These are phyloP conservation scores for Malachius bipustulatus DNA, from an alignment of 2,888 invertebrate genomes.

Conservation along the genomic window DNA sequence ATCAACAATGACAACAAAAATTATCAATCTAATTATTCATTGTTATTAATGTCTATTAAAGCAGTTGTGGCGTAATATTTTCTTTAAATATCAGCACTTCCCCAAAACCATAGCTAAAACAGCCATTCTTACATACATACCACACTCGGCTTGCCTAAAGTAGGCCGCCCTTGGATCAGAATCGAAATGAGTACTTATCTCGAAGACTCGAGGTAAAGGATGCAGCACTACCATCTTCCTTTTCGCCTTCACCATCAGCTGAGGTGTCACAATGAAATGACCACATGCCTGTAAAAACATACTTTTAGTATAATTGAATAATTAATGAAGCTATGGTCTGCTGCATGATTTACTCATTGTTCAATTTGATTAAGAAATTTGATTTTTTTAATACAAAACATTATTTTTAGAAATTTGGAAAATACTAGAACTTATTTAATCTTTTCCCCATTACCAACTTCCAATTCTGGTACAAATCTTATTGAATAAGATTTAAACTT, in stretches of 20 bases:
- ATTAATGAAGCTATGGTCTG: conserved; percentile 12
- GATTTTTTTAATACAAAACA: too few relatives aligned
- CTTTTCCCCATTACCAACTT: too few relatives aligned
- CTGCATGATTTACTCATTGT: too few relatives aligned
- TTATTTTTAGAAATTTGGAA: too few relatives aligned
- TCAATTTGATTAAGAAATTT: too few relatives aligned
- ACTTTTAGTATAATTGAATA: not conserved
- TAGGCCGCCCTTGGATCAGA: conserved; percentile 95
- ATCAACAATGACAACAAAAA: too few relatives aligned
- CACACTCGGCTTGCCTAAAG: conserved; percentile 95
- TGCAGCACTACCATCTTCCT: conserved; percentile 94
- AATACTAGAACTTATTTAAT: too few relatives aligned
- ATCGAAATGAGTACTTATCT: conserved; percentile 92
- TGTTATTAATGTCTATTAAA: too few relatives aligned
- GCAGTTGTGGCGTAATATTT: too few relatives aligned
- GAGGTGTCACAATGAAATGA: conserved; percentile 81
- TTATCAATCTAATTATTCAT: too few relatives aligned
- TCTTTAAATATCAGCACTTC: conserved; percentile 28
- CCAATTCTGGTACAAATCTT: too few relatives aligned
- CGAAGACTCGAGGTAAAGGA: conserved; percentile 87
- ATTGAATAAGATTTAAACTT: too few relatives aligned
- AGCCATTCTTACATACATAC: conserved; percentile 98
- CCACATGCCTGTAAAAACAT: conserved; percentile 60
- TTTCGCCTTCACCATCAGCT: conserved; percentile 89
- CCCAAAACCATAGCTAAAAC: conserved; percentile 84